Percentiles rank a stretch among this genome's conserved stretches.
Evolutionary conservation across 2,888 invertebrate genomes (phyloP).

Genomic region (Hypolimnas misippus): DNA sequence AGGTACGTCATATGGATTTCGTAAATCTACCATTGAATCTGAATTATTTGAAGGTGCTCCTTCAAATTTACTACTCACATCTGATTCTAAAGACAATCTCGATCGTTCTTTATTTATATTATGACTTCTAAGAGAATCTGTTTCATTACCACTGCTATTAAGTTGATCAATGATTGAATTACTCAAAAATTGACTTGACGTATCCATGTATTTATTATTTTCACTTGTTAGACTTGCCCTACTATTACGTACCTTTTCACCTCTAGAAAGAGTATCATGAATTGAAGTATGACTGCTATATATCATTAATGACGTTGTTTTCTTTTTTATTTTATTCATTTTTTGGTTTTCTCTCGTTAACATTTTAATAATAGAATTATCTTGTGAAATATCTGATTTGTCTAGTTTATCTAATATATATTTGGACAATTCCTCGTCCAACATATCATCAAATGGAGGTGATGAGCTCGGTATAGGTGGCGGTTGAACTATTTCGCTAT

Average conservation of each 20-base stretch:
- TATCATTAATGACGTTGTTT: conserved; percentile 80
- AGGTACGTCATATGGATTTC: conserved; percentile 71
- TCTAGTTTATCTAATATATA: conserved; percentile 82
- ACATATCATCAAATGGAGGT: conserved; percentile 88
- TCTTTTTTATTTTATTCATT: conserved; percentile 73
- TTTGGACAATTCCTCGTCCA: conserved; percentile 83
- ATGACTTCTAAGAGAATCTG: conserved; percentile 74
- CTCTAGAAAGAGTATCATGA: conserved; percentile 78
- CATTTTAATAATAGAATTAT: conserved; percentile 79
- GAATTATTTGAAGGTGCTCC: conserved; percentile 71
- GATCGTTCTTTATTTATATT: conserved; percentile 78
- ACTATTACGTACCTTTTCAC: conserved; percentile 77
- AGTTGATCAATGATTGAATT: conserved; percentile 66
- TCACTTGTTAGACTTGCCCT: conserved; percentile 74
- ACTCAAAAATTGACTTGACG: conserved; percentile 56
- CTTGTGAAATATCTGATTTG: conserved; percentile 74
- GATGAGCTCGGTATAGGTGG: conserved; percentile 91
- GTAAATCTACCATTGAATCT: conserved; percentile 82
- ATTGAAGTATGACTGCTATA: conserved; percentile 80
- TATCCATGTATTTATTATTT: conserved; percentile 60
- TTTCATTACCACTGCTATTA: conserved; percentile 70
- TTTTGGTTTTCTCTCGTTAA: conserved; percentile 75
- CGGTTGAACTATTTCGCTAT: conserved; percentile 90
- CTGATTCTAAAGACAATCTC: conserved; percentile 75
- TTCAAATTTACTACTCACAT: conserved; percentile 80